phyloP scores from a whole-genome alignment of 2,113 vertebrate species.

The Calidris pugnax region DNA sequence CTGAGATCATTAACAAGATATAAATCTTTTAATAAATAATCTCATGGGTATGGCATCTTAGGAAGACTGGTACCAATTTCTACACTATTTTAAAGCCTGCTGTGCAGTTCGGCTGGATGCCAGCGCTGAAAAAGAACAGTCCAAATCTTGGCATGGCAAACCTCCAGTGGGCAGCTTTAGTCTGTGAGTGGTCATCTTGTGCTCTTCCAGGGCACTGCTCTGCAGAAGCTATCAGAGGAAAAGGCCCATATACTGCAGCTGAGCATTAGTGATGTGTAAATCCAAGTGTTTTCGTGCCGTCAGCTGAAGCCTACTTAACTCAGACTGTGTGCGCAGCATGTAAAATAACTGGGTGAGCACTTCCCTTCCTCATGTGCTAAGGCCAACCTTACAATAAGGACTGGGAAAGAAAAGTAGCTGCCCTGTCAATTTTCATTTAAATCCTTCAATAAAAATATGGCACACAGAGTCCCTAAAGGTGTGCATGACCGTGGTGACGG shows the following conservation, averaged over 20 bases:
- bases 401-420: neutral
- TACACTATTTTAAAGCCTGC: conserved; percentile 46
- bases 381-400: neutral
- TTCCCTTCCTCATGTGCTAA: neutral
- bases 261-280: neutral
- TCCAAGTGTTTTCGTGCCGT: neutral
- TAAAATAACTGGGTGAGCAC: neutral
- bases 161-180: neutral
- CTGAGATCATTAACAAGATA: conserved; percentile 34
- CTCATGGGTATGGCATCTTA: conserved; percentile 18
- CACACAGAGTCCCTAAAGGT: neutral
- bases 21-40: conserved; percentile 45
- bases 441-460: neutral
- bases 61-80: conserved; percentile 1
- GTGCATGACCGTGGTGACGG: neutral
- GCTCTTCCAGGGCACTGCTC: neutral
- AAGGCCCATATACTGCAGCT: neutral
- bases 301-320: conserved; percentile 7
- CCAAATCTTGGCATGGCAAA: neutral
- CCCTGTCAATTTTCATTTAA: neutral
- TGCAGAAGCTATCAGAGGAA: neutral
- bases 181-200: neutral
- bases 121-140: neutral
- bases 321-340: neutral
- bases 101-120: neutral